A percentile compares a stretch with the other conserved stretches of the same genome.
Conservation (phyloP, 2,797 vertebrate species). For the Lycodopsis pacificus region DNA sequence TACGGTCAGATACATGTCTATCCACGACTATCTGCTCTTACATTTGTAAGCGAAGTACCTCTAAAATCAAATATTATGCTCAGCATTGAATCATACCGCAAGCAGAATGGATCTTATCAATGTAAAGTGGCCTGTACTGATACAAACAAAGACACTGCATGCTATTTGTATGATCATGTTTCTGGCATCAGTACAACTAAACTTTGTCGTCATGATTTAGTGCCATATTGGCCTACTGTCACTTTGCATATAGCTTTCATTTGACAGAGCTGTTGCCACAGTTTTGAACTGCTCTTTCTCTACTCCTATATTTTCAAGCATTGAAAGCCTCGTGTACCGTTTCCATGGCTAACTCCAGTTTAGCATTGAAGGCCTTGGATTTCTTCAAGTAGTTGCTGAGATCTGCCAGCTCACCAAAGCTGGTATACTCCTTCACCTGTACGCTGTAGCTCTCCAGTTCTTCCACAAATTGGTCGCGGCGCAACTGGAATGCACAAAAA, state of each 20-base stretch:
- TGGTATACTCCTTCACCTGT: slow-evolving; percentile 86
- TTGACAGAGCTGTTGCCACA: not conserved
- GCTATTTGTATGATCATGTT: not conserved
- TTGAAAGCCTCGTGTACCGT: slow-evolving; percentile 80
- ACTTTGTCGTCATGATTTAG: not conserved
- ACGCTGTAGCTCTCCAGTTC: slow-evolving; percentile 86
- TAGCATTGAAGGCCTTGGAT: slow-evolving; percentile 84
- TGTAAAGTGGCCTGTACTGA: not conserved
- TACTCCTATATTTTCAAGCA: not conserved
- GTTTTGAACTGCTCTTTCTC: not conserved
- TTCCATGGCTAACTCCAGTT: slow-evolving; percentile 86
- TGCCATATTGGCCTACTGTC: not conserved
- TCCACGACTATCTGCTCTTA: not conserved
- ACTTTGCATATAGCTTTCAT: not conserved
- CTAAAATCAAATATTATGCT: not conserved
- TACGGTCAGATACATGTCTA: not conserved
- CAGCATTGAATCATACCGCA: not conserved
- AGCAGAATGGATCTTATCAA: not conserved
- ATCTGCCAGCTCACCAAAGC: slow-evolving; percentile 84
- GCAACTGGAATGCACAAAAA: slow-evolving; percentile 75
- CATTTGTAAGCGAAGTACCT: not conserved
- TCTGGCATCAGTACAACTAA: not conserved
- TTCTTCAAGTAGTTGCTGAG: slow-evolving; percentile 88
- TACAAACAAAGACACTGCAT: not conserved
- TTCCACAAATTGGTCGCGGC: slow-evolving; percentile 85